These are phyloP conservation scores for Tamandua tetradactyla DNA, from an alignment of 2,797 vertebrate species.

Conservation along the genomic window DNA sequence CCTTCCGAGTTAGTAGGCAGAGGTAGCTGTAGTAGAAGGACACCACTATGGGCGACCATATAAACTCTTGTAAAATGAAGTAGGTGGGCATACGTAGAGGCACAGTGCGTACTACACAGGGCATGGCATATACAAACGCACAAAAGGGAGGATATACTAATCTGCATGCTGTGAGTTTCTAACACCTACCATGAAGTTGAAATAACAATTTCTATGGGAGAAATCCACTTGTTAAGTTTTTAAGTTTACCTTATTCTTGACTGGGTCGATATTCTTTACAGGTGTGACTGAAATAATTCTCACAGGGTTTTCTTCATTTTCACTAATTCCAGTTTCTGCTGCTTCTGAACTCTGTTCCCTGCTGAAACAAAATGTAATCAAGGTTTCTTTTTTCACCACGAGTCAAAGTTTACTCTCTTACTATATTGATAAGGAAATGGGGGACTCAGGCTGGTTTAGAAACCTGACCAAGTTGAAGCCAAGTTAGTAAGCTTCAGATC, in stretches of 20 bases:
- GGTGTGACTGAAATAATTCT: constrained; percentile 90
- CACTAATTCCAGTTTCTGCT: constrained; percentile 92
- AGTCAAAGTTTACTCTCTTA: neutral
- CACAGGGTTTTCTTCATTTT: constrained; percentile 97
- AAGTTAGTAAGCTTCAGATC: neutral
- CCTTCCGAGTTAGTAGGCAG: neutral
- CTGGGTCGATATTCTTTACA: constrained; percentile 88
- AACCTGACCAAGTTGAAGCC: neutral
- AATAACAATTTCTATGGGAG: neutral
- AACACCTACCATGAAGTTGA: neutral
- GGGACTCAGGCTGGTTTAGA: neutral
- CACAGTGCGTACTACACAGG: neutral
- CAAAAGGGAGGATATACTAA: neutral
- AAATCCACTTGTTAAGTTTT: constrained; percentile 39
- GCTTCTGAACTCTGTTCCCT: constrained; percentile 92
- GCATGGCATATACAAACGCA: neutral
- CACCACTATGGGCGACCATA: neutral
- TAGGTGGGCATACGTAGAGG: neutral
- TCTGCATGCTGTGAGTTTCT: neutral
- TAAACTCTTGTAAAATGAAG: neutral
- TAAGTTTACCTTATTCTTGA: constrained; percentile 90
- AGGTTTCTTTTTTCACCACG: constrained; percentile 15
- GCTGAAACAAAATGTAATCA: constrained; percentile 62
- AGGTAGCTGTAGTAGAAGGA: neutral
- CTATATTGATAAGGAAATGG: neutral